phyloP scores from a whole-genome alignment of 2,888 invertebrate species.

The Digitonthophagus gazella region DNA sequence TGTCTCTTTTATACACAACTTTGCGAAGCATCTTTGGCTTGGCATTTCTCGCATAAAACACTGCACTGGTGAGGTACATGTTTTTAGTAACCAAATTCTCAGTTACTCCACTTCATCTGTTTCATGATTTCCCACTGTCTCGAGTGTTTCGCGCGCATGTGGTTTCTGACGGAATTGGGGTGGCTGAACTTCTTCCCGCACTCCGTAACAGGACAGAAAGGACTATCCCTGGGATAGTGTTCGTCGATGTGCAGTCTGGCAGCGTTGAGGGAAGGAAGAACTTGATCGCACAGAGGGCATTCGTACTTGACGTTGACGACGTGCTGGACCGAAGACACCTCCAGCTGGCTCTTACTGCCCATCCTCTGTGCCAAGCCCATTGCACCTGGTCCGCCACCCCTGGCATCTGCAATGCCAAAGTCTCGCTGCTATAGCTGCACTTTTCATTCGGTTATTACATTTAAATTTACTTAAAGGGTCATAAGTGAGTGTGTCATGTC shows the following conservation, averaged over 20 bases:
- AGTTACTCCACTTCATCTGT: conserved; percentile 66
- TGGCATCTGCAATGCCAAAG: conserved; percentile 64
- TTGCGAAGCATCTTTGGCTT: neutral
- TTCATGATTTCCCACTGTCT: conserved; percentile 83
- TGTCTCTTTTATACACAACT: neutral
- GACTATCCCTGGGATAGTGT: conserved; percentile 83
- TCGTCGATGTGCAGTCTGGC: conserved; percentile 75
- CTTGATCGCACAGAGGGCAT: conserved; percentile 73
- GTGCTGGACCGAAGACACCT: conserved; percentile 41
- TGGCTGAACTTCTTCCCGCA: conserved; percentile 77
- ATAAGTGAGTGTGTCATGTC: neutral
- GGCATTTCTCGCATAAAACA: no score
- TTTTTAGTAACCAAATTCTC: conserved; percentile 3
- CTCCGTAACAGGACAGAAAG: conserved; percentile 73
- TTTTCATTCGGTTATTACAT: conserved; percentile 29
- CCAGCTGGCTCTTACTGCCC: conserved; percentile 42
- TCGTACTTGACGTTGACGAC: conserved; percentile 52
- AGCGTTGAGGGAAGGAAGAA: conserved; percentile 63
- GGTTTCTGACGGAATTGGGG: conserved; percentile 84
- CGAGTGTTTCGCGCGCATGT: conserved; percentile 82
- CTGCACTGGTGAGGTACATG: no score
- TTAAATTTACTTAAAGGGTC: neutral
- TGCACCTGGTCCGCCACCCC: conserved; percentile 28
- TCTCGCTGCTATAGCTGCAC: conserved; percentile 48
- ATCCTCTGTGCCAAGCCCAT: conserved; percentile 22